phyloP scores from a whole-genome alignment of 2,797 vertebrate species.

The Parotocinclus haroldoi region DNA sequence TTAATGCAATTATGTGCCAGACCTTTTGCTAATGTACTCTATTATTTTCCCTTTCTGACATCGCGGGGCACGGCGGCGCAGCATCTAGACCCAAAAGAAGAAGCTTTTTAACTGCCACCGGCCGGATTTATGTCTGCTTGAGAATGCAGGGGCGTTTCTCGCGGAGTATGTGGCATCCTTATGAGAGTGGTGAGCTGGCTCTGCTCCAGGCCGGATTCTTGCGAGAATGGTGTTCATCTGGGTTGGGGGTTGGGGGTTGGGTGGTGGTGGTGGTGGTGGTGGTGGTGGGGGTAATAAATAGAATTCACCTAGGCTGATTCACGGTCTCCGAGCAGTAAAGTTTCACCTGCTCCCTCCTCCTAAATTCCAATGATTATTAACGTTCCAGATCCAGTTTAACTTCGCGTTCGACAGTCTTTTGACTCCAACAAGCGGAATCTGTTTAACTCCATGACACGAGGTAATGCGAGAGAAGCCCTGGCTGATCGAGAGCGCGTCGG shows the following conservation, averaged over 20 bases:
- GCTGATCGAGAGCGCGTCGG: too few relatives aligned
- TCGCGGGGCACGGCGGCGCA: conserved; percentile 60
- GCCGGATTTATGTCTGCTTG: conserved; percentile 68
- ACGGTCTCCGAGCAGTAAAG: conserved; percentile 51
- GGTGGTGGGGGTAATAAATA: conserved; percentile 74
- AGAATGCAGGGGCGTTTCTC: conserved; percentile 71
- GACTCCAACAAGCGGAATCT: conserved; percentile 13
- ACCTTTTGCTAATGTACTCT: conserved; percentile 54
- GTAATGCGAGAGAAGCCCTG: too few relatives aligned
- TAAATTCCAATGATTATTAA: too few relatives aligned
- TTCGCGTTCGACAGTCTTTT: too few relatives aligned
- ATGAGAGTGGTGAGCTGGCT: conserved; percentile 73
- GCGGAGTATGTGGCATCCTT: conserved; percentile 49
- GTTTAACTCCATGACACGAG: conserved; percentile 38
- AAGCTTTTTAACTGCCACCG: conserved; percentile 73
- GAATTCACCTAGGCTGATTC: conserved; percentile 51
- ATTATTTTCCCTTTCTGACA: conserved; percentile 60
- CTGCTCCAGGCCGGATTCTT: conserved; percentile 59
- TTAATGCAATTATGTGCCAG: conserved; percentile 37
- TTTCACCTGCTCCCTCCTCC: too few relatives aligned
- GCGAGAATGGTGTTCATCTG: conserved; percentile 53
- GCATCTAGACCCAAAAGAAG: conserved; percentile 60
- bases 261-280: too few relatives aligned
- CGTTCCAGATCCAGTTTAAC: too few relatives aligned
- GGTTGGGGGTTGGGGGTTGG: too few relatives aligned